Conservation (phyloP, 2,113 vertebrate species). For the Prinia subflava region DNA sequence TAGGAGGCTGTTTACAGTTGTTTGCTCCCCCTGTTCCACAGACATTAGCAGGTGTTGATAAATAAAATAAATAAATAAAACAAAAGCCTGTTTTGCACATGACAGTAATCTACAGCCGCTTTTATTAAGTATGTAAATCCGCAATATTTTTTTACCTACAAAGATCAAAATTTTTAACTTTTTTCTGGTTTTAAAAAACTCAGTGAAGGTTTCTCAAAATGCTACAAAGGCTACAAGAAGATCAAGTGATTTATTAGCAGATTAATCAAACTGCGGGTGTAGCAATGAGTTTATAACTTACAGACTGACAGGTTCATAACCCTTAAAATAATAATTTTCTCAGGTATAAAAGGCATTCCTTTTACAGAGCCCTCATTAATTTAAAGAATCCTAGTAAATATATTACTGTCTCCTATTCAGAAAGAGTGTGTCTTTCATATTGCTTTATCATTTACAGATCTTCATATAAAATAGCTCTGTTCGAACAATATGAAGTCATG, state of each 20-base stretch:
- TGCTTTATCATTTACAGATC: background rate
- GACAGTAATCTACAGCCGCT: background rate
- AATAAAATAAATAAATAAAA: background rate
- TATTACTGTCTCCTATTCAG: background rate
- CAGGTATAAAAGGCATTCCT: background rate
- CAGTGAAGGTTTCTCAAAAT: background rate
- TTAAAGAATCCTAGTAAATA: constrained; percentile 25
- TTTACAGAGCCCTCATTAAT: background rate
- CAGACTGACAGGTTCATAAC: constrained; percentile 31
- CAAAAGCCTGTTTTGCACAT: background rate
- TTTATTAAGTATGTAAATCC: background rate
- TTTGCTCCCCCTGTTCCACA: background rate
- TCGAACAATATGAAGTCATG: background rate
- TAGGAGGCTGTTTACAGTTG: background rate
- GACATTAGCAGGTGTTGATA: background rate
- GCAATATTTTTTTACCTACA: background rate
- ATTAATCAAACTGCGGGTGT: constrained; percentile 45
- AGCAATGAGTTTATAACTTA: constrained; percentile 41
- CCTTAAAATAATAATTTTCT: constrained; percentile 56
- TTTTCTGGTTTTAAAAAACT: background rate
- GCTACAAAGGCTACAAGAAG: background rate
- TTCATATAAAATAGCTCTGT: constrained; percentile 6
- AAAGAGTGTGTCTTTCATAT: background rate
- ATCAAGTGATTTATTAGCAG: constrained; percentile 51
- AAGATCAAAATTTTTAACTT: background rate